Conservation (phyloP, 2,888 invertebrate species). For the Drosophila stalkeri region DNA sequence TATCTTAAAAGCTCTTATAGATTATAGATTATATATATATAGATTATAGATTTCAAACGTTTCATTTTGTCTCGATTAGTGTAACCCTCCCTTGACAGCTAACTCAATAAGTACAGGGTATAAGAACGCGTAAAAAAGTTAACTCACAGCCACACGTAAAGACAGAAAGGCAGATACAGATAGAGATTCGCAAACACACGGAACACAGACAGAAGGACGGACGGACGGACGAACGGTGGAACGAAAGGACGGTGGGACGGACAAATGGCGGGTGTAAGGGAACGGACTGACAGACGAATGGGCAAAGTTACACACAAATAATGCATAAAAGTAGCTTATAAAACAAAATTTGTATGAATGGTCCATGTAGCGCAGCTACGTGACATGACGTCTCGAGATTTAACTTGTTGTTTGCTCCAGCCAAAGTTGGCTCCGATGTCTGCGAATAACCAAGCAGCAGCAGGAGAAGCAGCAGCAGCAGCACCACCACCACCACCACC, state of each 20-base stretch:
- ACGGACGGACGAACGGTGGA: background rate
- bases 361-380: slow-evolving; percentile 77
- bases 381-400: slow-evolving; percentile 74
- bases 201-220: slow-evolving; percentile 10
- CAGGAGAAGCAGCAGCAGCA: no score
- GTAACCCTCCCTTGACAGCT: background rate
- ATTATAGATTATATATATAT: no score
- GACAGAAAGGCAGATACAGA: background rate
- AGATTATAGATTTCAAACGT: background rate
- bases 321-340: slow-evolving; percentile 78
- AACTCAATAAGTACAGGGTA: slow-evolving; percentile 2
- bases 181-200: slow-evolving; percentile 30
- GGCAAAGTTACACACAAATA: slow-evolving; percentile 76
- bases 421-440: slow-evolving; percentile 35
- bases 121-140: slow-evolving; percentile 9
- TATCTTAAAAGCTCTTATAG: no score
- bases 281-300: slow-evolving; percentile 34
- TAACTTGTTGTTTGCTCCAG: slow-evolving; percentile 65
- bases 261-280: background rate
- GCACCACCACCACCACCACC: background rate
- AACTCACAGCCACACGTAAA: slow-evolving; percentile 2
- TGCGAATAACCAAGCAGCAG: slow-evolving; percentile 17
- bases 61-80: background rate
- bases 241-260: background rate
- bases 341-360: slow-evolving; percentile 81